Conservation (phyloP, 2,113 vertebrate genomes). For the Anseranas semipalmata region DNA sequence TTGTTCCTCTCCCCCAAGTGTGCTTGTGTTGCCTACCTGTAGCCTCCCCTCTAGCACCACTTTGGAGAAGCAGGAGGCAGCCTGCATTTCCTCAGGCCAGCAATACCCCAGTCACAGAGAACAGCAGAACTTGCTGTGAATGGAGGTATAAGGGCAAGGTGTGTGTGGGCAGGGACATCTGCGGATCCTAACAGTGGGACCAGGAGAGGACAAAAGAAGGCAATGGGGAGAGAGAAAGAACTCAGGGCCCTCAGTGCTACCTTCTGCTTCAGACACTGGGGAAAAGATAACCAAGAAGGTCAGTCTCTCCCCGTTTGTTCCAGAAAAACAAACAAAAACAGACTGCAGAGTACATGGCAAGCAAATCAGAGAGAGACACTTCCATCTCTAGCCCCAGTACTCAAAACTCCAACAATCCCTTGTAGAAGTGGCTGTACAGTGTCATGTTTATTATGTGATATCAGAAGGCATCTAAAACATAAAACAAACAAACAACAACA, state of each 20-base stretch:
- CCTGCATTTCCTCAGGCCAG: background rate
- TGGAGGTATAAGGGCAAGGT: background rate
- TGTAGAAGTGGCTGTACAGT: background rate
- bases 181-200: background rate
- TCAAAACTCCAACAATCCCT: background rate
- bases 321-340: background rate
- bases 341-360: background rate
- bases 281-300: background rate
- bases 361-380: background rate
- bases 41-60: background rate
- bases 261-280: background rate
- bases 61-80: background rate
- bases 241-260: rapidly evolving
- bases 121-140: background rate
- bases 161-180: background rate
- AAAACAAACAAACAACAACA: background rate
- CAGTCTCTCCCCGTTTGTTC: background rate
- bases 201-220: background rate
- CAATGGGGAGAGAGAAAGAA: background rate
- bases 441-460: background rate
- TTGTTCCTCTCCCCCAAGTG: background rate
- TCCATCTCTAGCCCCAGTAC: background rate
- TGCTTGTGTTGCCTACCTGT: background rate
- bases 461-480: background rate
- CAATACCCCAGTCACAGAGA: background rate